phyloP scores from a whole-genome alignment of 35 echinoderm and acorn worm species.

The Stichopus chloronotus region DNA sequence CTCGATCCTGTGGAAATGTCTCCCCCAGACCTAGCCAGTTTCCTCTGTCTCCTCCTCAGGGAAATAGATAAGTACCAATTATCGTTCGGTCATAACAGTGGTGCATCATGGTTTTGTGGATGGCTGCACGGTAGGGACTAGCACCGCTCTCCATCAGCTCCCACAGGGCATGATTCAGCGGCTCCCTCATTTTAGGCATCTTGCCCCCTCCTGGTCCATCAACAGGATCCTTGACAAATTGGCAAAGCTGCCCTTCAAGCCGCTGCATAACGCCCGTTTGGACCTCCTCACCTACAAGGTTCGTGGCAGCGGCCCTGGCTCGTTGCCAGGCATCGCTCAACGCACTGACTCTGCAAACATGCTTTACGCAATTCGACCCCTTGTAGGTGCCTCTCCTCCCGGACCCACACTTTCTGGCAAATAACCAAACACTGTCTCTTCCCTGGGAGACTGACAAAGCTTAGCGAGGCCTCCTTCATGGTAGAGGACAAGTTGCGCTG shows the following conservation, averaged over 20 bases:
- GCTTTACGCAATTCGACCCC: neutral
- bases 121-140: neutral
- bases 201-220: neutral
- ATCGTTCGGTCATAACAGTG: neutral
- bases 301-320: neutral
- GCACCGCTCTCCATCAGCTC: neutral
- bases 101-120: neutral
- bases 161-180: neutral
- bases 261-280: neutral
- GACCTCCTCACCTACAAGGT: neutral
- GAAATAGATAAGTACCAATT: neutral
- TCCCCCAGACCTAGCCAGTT: neutral
- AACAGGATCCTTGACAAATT: neutral
- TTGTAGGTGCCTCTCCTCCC: neutral
- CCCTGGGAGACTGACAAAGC: neutral
- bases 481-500: neutral
- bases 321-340: neutral
- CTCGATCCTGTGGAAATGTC: constrained; percentile 6
- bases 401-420: neutral
- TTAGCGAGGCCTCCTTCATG: neutral
- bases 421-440: neutral
- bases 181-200: neutral
- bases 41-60: neutral
- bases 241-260: neutral
- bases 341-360: neutral